Base-by-base conservation (phyloP, 2,888 invertebrate genomes). In the Sarcophaga variegata region DNA sequence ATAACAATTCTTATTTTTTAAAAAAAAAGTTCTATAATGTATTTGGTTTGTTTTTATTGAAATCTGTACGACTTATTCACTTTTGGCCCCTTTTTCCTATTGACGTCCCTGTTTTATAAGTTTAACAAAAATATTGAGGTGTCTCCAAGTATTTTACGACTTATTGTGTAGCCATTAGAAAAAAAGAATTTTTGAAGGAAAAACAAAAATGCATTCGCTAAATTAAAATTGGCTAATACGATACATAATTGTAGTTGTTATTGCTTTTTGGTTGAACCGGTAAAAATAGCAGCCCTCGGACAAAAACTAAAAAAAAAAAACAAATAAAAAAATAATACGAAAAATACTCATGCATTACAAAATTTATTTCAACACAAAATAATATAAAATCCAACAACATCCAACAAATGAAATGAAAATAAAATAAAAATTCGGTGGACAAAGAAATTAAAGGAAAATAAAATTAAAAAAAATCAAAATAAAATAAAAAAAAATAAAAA, bases 261-360 rank as follows among this genome's bases (percentile, higher is more conserved):
- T 80, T 83, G 66, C 37, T 74, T 22, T 47, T 75, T 67, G 87
- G 27, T 72, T 84, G 76, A 87, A 90, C 89, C 91, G 90, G 92
- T 92, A 91, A 90, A 93, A 93, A 93, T 93, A 93, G 92, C 92
- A 93, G 92, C 93, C 93, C 93, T 92, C 93, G 93, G 92, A 92
- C 90, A 92, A 92, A 90, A 91, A 54, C 54, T 14, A 86, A 70
- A 71, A 84, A 70, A 71, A 84, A 66, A 83, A 69, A 70, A 82
- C 17, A 22, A 37, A 1, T 4, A 75, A 72, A 70, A 63, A 62
- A 71, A 80, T 27, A 64, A 14, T 64, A 72, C 64, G 60, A 60
- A 72, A 79, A 89, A 89, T 86, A 89, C 89, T 88, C 89, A 88
- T 90, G 89, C 90, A 90, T 88, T 88, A 86, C 86, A 88, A 83